Evolutionary conservation across 2,888 invertebrate genomes (phyloP).

Genomic region (Drosophila paranaensis): DNA sequence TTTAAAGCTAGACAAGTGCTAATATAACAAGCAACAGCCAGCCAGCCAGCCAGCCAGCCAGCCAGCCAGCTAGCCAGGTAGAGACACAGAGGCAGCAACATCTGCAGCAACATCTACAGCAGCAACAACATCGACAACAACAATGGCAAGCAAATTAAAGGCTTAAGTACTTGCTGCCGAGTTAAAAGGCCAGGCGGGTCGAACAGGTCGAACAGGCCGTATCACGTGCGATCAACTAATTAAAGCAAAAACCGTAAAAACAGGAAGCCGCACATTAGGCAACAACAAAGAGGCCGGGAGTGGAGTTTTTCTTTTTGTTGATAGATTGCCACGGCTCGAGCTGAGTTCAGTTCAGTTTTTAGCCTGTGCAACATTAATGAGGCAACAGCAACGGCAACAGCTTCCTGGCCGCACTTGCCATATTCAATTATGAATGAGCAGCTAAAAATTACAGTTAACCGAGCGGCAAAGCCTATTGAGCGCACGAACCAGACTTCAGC

Average conservation of each 20-base stretch:
- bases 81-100: constrained; percentile 39
- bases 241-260: constrained; percentile 74
- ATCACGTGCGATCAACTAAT: constrained; percentile 79
- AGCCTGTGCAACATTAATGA: constrained; percentile 64
- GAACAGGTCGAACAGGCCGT: constrained; percentile 46
- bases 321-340: constrained; percentile 55
- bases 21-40: constrained; percentile 64
- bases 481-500: constrained; percentile 22
- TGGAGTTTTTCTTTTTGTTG: constrained; percentile 36
- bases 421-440: constrained; percentile 76
- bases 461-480: constrained; percentile 37
- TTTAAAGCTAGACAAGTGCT: constrained; percentile 77
- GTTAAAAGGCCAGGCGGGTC: constrained; percentile 28
- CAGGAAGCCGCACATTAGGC: constrained; percentile 77
- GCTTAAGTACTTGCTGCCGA: constrained; percentile 49
- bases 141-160: constrained; percentile 59
- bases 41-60: constrained; percentile 14
- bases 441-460: constrained; percentile 66
- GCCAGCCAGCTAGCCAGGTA: constrained; percentile 18
- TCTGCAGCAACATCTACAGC: constrained; percentile 31
- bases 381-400: constrained; percentile 31
- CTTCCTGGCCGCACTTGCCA: constrained; percentile 60
- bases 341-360: constrained; percentile 29
- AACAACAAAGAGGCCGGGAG: constrained; percentile 40
- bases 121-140: constrained; percentile 40